A percentile compares a stretch with the other conserved stretches of the same genome.
These are phyloP conservation scores for Drosophila sucinea DNA, from an alignment of 1,140 invertebrate species.

Conservation along the genomic window DNA sequence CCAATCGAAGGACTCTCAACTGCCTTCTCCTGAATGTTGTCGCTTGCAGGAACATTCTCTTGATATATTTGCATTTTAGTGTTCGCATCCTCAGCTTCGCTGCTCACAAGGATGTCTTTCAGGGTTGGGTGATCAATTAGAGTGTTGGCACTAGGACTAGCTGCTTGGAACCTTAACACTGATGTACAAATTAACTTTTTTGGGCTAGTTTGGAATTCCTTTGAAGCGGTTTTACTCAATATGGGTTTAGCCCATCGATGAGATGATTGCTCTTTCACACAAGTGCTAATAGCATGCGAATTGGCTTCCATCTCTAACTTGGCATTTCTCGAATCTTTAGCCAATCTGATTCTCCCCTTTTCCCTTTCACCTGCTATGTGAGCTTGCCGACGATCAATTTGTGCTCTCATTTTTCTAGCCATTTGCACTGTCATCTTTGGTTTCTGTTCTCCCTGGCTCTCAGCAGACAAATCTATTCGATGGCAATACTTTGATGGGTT, in stretches of 20 bases:
- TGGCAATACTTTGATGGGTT: no score
- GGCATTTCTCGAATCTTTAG: background rate
- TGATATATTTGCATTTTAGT: background rate
- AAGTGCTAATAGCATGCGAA: background rate
- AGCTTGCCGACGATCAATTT: background rate
- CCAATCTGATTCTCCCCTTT: background rate
- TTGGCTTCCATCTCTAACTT: background rate
- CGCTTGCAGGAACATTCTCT: no score
- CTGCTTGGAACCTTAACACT: no score
- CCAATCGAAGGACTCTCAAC: background rate
- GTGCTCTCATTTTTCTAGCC: background rate
- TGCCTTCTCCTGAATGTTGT: no score
- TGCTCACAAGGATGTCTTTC: no score
- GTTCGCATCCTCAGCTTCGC: background rate
- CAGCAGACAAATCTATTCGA: background rate
- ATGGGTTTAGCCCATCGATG: no score
- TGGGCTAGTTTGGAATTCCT: no score
- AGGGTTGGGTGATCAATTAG: no score
- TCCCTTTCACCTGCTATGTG: background rate
- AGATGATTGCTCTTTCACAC: background rate
- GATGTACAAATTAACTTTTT: no score
- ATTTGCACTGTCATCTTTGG: background rate
- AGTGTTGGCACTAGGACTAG: no score
- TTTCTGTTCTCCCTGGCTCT: background rate
- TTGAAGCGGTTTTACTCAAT: no score